A percentile compares a stretch with the other conserved stretches of the same genome.
phyloP scores from a whole-genome alignment of 2,888 invertebrate genomes.

The Himalopsyche kuldschensis region DNA sequence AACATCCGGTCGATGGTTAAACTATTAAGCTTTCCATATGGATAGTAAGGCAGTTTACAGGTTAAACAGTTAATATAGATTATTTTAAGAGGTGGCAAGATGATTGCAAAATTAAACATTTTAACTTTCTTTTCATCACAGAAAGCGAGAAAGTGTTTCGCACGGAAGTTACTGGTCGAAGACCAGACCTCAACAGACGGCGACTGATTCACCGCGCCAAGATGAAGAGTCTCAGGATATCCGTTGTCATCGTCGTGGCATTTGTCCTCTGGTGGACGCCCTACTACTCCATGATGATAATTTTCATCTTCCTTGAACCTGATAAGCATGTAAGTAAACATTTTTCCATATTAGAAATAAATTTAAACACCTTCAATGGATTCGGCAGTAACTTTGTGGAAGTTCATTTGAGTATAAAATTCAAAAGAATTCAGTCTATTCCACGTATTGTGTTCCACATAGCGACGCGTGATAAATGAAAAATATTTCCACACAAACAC shows the following conservation, averaged over 20 bases:
- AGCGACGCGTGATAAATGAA: too few relatives aligned
- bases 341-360: background rate
- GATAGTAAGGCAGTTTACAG: too few relatives aligned
- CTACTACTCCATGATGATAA: slow-evolving; percentile 82
- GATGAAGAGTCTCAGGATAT: slow-evolving; percentile 76
- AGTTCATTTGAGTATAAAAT: too few relatives aligned
- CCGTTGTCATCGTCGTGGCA: slow-evolving; percentile 78
- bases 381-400: too few relatives aligned
- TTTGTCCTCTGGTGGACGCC: slow-evolving; percentile 86
- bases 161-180: slow-evolving; percentile 49
- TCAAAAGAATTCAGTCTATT: too few relatives aligned
- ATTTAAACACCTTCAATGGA: too few relatives aligned
- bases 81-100: background rate
- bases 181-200: slow-evolving; percentile 65
- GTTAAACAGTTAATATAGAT: too few relatives aligned
- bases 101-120: background rate
- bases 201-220: slow-evolving; percentile 74
- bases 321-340: slow-evolving; percentile 64
- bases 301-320: slow-evolving; percentile 74
- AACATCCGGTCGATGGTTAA: too few relatives aligned
- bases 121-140: slow-evolving; percentile 47
- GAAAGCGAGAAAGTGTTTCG: slow-evolving; percentile 72
- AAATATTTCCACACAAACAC: too few relatives aligned
- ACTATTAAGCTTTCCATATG: too few relatives aligned
- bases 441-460: too few relatives aligned